Base-by-base conservation (phyloP, 2,888 invertebrate species). In the Iselma pallidipennis region DNA sequence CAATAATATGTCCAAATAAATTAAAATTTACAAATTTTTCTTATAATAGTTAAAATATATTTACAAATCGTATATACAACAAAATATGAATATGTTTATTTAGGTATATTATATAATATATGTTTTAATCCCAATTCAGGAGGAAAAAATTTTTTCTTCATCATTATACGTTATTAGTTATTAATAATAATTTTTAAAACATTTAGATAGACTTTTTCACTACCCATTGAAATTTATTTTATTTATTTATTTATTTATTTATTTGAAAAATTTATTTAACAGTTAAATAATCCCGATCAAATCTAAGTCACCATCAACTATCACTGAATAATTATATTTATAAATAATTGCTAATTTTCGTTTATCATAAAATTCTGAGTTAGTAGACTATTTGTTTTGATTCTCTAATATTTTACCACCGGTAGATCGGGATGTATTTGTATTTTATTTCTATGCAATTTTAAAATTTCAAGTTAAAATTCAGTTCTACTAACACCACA, bases 1-100 rank as follows among this genome's bases (percentile, higher is more conserved):
- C 78, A 79, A 79, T 79, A 79, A 78, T 78, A 74, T 73, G 70
- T 74, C 74, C 67, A 74, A 72, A 75, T 77, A 74, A 76, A 66
- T 78, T 78, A 77, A 75, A 77, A 74, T 75, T 77, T 78, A 80
- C 78, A 80, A 79, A 79, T 74, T 75, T 77, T 45, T n/a, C 9
- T 2, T 76, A 73, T 71, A 72, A 74, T 72, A 70, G 66, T 64
- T 67, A 66, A 71, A 67, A 72, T 71, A 65, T 79, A 77, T 79
- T 58, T 78, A 80, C 78, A 79, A n/a, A n/a, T n/a, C n/a, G 61
- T 80, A 80, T 80, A 62, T 80, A 80, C 78, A 80, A 71, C 61
- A 63, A 66, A 63, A 55, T 57, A 19, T 45, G 45, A 45, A 45
- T 19, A 45, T 45, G 45, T 45, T 25, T 25, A 5, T 14, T 4